Percentiles rank a stretch among this genome's conserved stretches.
These are phyloP conservation scores for Hirtodrosophila cameraria DNA, from an alignment of 2,888 invertebrate genomes.

Conservation along the genomic window DNA sequence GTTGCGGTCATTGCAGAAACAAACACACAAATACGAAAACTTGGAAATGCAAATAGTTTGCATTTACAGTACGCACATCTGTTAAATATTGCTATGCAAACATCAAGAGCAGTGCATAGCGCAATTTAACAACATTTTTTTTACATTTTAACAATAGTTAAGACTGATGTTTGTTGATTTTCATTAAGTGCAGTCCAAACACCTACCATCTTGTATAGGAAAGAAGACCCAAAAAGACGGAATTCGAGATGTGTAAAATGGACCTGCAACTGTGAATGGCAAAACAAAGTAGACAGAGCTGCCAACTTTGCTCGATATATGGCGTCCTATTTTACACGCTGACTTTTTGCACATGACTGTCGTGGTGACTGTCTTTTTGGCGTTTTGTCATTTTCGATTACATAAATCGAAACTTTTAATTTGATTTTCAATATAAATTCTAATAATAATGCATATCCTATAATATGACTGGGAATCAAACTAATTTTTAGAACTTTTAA, in stretches of 20 bases:
- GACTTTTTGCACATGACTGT: too few relatives aligned
- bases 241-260: conserved; percentile 41
- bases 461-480: too few relatives aligned
- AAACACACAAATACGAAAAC: background rate
- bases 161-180: conserved; percentile 58
- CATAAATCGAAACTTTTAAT: too few relatives aligned
- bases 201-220: conserved; percentile 71
- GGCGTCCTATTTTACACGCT: too few relatives aligned
- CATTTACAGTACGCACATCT: conserved; percentile 25
- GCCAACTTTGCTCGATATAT: too few relatives aligned
- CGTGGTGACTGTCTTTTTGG: too few relatives aligned
- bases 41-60: conserved; percentile 16
- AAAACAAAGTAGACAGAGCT: conserved; percentile 14
- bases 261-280: conserved; percentile 38
- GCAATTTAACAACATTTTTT: conserved; percentile 7
- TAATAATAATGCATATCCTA: too few relatives aligned
- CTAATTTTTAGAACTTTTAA: too few relatives aligned
- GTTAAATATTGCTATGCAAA: conserved; percentile 27
- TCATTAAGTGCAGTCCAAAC: conserved; percentile 15
- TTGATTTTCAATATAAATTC: too few relatives aligned
- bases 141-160: conserved; percentile 32
- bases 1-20: background rate
- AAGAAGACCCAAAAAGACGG: conserved; percentile 62
- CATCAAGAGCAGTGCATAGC: conserved; percentile 4
- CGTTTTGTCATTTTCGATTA: too few relatives aligned